phyloP scores from a whole-genome alignment of 2,113 vertebrate genomes.

The Carassius auratus region DNA sequence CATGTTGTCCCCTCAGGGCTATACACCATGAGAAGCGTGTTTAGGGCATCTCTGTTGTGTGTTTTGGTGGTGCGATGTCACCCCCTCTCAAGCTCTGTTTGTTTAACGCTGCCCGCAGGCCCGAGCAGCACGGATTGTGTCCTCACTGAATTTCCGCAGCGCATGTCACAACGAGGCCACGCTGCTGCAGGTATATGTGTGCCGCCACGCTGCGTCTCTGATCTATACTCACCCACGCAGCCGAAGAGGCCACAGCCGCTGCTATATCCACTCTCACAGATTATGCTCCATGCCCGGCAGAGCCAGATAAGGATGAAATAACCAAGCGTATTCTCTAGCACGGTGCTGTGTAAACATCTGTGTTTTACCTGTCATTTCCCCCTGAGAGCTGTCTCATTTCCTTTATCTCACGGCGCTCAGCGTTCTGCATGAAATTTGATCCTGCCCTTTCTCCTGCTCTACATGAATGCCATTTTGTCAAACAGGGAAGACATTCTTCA shows the following conservation, averaged over 20 bases:
- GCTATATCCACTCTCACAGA: slow-evolving; percentile 41
- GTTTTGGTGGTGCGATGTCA: slow-evolving; percentile 38
- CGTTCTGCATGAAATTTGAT: slow-evolving; percentile 58
- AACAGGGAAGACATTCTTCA: slow-evolving; percentile 52
- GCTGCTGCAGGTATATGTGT: slow-evolving; percentile 35
- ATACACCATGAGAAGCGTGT: slow-evolving; percentile 1
- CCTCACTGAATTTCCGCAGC: slow-evolving; percentile 37
- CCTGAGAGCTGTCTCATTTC: slow-evolving; percentile 60
- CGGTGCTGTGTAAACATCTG: slow-evolving; percentile 59
- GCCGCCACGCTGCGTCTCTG: slow-evolving; percentile 31
- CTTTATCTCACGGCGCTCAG: slow-evolving; percentile 58
- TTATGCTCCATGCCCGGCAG: background rate
- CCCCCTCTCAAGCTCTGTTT: slow-evolving; percentile 29
- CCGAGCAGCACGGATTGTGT: slow-evolving; percentile 38
- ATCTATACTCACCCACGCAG: slow-evolving; percentile 50
- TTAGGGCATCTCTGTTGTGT: slow-evolving; percentile 41
- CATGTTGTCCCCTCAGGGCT: slow-evolving; percentile 17
- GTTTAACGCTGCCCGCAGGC: slow-evolving; percentile 41
- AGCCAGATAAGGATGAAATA: slow-evolving; percentile 56
- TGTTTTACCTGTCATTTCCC: slow-evolving; percentile 61
- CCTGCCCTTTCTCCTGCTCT: slow-evolving; percentile 57
- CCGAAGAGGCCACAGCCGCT: slow-evolving; percentile 29
- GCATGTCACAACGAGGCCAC: slow-evolving; percentile 48
- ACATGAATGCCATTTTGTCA: slow-evolving; percentile 60
- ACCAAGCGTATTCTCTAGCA: slow-evolving; percentile 42